These are phyloP conservation scores for Hypotaenidia philippensis DNA, from an alignment of 2,797 vertebrate genomes.

Conservation along the genomic window DNA sequence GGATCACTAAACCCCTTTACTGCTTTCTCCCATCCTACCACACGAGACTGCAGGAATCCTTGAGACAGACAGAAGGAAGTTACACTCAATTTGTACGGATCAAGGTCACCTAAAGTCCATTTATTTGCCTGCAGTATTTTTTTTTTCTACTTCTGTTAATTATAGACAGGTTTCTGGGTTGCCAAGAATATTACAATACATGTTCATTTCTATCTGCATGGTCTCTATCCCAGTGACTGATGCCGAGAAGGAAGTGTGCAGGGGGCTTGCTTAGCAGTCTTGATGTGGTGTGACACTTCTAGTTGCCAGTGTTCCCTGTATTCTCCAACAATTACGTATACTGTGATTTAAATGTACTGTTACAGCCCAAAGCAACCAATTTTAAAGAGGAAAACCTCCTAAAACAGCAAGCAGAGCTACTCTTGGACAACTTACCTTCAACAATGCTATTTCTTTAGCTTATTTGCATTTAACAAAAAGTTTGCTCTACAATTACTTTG, in stretches of 20 bases:
- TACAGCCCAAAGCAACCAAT: neutral
- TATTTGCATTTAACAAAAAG: neutral
- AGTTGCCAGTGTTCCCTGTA: neutral
- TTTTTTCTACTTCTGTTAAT: neutral
- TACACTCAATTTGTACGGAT: neutral
- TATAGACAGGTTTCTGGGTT: neutral
- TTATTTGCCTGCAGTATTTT: neutral
- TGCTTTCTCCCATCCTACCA: neutral
- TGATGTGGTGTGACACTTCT: neutral
- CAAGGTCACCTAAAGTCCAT: neutral
- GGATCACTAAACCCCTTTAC: neutral
- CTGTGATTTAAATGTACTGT: neutral
- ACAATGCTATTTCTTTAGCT: neutral
- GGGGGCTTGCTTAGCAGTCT: neutral
- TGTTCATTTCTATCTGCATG: neutral
- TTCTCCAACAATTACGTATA: neutral
- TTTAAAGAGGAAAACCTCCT: neutral
- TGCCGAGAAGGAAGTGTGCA: neutral
- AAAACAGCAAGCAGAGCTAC: neutral
- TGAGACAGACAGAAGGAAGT: neutral
- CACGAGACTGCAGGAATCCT: neutral
- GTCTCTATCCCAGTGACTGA: neutral
- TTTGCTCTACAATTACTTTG: neutral
- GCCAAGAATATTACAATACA: neutral
- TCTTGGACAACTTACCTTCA: neutral